Percentiles rank a stretch among this genome's conserved stretches.
phyloP scores from a whole-genome alignment of 2,113 vertebrate genomes.

The Actenoides lindsayi region DNA sequence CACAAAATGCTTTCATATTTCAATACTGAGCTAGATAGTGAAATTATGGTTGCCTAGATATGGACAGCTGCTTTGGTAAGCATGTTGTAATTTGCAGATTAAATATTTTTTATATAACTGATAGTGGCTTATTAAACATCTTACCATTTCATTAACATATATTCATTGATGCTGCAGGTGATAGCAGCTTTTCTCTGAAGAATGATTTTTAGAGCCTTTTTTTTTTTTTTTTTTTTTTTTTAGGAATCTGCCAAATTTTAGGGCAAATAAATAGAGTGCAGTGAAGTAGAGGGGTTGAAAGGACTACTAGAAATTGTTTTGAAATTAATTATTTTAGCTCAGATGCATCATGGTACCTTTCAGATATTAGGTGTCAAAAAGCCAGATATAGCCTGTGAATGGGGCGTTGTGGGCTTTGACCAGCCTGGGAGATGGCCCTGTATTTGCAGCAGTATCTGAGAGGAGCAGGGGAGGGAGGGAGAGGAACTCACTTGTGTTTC shows the following conservation, averaged over 20 bases:
- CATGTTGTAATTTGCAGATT: constrained; percentile 35
- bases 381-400: background rate
- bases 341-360: fast-evolving
- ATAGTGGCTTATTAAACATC: constrained; percentile 48
- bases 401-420: background rate
- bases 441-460: background rate
- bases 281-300: background rate
- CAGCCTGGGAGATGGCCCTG: fast-evolving
- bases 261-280: background rate
- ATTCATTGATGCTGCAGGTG: constrained; percentile 39
- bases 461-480: background rate
- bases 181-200: constrained; percentile 5
- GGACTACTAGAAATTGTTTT: background rate
- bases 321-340: background rate
- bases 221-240: background rate
- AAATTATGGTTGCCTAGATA: constrained; percentile 46
- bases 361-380: background rate
- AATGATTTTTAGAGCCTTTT: background rate
- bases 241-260: constrained; percentile 24
- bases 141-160: constrained; percentile 63
- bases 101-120: constrained; percentile 59
- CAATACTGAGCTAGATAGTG: background rate
- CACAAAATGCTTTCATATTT: constrained; percentile 26
- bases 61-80: constrained; percentile 27
- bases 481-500: background rate